These are phyloP conservation scores for Octodon degus DNA, from an alignment of 2,113 vertebrate genomes.

Conservation along the genomic window DNA sequence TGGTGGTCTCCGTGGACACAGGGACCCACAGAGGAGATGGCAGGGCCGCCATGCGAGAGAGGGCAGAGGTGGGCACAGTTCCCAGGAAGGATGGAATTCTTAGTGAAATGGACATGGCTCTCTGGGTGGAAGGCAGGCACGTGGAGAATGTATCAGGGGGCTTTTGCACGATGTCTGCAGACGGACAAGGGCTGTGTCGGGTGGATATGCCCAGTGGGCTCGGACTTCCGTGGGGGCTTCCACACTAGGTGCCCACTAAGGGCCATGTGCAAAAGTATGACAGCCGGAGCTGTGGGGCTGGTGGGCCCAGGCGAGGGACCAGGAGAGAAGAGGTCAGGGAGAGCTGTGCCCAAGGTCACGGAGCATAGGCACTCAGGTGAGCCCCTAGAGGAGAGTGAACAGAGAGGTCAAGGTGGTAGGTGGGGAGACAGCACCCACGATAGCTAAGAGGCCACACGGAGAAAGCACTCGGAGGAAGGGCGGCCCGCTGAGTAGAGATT, in stretches of 20 bases:
- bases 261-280: no score
- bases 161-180: neutral
- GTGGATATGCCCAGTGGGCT: neutral
- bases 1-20: neutral
- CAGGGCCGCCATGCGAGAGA: neutral
- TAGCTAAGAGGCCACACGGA: neutral
- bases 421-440: neutral
- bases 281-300: no score
- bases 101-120: neutral
- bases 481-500: neutral
- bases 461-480: neutral
- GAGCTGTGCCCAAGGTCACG: fast-evolving
- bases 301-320: neutral
- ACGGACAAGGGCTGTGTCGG: neutral
- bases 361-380: neutral
- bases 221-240: neutral
- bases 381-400: neutral
- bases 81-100: neutral
- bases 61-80: neutral
- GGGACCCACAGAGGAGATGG: neutral
- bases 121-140: no score
- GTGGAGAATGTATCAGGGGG: neutral
- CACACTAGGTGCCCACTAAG: neutral
- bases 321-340: neutral
- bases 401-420: fast-evolving